Conservation (phyloP, 2,113 vertebrate genomes). For the Polyodon spathula region DNA sequence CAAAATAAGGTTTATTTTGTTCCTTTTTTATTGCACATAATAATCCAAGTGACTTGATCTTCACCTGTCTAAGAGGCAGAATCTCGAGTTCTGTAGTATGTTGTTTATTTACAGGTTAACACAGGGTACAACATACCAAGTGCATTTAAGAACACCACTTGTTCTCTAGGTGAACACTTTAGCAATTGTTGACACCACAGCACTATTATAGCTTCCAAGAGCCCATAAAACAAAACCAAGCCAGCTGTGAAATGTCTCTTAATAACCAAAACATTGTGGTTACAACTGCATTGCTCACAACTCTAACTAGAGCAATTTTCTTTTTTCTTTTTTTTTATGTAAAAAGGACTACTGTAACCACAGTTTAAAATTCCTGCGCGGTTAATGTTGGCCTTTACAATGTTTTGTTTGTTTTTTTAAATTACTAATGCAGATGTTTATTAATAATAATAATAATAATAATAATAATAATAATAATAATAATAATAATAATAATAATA, state of each 20-base stretch:
- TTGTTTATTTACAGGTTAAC: too few species aligned
- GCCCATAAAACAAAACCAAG: conserved; percentile 72
- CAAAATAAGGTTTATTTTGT: too few species aligned
- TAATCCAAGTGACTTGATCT: too few species aligned
- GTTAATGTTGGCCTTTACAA: conserved; percentile 81
- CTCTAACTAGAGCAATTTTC: conserved; percentile 71
- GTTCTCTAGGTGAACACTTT: too few species aligned
- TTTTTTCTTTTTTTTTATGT: conserved; percentile 60
- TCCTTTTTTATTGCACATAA: too few species aligned
- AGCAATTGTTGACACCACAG: too few species aligned
- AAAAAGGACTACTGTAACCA: conserved; percentile 67
- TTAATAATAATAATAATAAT: too few species aligned
- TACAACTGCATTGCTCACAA: conserved; percentile 73
- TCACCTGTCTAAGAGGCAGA: too few species aligned
- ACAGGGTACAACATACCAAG: too few species aligned
- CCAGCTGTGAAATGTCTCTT: conserved; percentile 77
- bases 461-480: conserved; percentile 76
- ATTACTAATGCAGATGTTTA: conserved; percentile 14
- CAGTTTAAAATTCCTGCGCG: conserved; percentile 80
- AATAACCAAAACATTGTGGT: conserved; percentile 81
- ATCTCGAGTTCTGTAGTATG: too few species aligned
- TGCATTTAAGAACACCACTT: too few species aligned
- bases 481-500: too few species aligned
- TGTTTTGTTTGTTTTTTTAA: conserved; percentile 77
- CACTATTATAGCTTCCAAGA: conserved; percentile 54